These are phyloP conservation scores for Micrastur ruficollis DNA, from an alignment of 2,797 vertebrate species.

Conservation along the genomic window DNA sequence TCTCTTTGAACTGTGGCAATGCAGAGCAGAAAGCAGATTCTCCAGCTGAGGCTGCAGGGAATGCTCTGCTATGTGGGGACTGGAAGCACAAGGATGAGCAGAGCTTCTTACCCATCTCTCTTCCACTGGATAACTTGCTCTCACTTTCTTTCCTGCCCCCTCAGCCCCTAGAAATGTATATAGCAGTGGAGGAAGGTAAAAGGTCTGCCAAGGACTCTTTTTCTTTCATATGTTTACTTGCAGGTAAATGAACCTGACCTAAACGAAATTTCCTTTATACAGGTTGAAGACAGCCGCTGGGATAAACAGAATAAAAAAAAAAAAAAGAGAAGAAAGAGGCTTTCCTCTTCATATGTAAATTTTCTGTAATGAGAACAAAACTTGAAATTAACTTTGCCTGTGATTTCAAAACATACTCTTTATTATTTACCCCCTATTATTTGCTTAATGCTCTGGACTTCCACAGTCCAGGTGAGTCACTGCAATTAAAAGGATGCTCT, in stretches of 20 bases:
- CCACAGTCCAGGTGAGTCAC: background rate
- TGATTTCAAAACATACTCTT: background rate
- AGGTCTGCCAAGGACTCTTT: background rate
- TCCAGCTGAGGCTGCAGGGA: background rate
- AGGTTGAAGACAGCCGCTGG: background rate
- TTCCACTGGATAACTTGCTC: background rate
- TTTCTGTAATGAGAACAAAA: background rate
- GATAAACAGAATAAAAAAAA: background rate
- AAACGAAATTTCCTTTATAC: background rate
- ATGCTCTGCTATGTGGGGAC: background rate
- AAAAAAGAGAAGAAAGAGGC: background rate
- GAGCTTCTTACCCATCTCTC: background rate
- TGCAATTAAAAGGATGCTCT: background rate
- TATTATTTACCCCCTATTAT: background rate
- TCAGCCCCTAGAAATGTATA: background rate
- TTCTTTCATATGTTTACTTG: background rate
- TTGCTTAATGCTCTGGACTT: background rate
- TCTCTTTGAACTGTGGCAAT: background rate
- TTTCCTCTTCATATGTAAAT: background rate
- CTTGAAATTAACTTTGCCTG: background rate
- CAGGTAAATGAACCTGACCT: constrained; percentile 1
- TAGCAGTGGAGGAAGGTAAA: background rate
- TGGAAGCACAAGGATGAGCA: background rate
- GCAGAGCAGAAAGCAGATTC: constrained; percentile 9
- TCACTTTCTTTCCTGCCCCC: background rate